Percentiles rank a stretch among this genome's conserved stretches.
Conservation (phyloP, 2,888 invertebrate genomes). For the Trissonchulus sp. region DNA sequence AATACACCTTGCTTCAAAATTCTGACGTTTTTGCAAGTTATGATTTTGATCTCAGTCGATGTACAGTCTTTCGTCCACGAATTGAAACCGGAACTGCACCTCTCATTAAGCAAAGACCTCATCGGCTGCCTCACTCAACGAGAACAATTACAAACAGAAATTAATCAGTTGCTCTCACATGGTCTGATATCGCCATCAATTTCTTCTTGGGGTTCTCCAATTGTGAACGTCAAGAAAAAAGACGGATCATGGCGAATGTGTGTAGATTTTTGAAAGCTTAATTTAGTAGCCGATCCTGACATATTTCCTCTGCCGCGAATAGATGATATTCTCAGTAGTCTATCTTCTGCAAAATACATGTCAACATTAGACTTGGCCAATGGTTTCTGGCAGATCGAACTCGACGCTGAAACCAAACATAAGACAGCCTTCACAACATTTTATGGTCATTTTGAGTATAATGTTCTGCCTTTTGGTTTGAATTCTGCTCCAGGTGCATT, state of each 20-base stretch:
- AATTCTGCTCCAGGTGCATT: constrained; percentile 35
- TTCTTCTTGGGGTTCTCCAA: constrained; percentile 48
- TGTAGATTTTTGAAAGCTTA: constrained; percentile 39
- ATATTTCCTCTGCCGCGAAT: constrained; percentile 23
- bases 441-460: constrained; percentile 35
- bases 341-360: constrained; percentile 6
- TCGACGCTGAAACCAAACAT: constrained; percentile 30
- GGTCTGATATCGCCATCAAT: constrained; percentile 38
- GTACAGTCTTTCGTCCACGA: not conserved
- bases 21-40: not conserved
- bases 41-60: constrained; percentile 11
- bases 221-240: constrained; percentile 49
- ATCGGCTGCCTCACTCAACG: constrained; percentile 9
- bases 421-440: constrained; percentile 36
- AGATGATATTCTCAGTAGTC: not conserved
- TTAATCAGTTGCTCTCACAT: not conserved
- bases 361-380: constrained; percentile 20
- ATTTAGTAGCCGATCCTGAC: constrained; percentile 32
- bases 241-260: constrained; percentile 38
- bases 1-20: not conserved
- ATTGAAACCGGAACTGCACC: not conserved
- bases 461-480: constrained; percentile 16
- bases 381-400: constrained; percentile 29
- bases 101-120: not conserved
- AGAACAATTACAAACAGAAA: not conserved